Conservation (phyloP, 2,113 vertebrate genomes). For the Carollia perspicillata region DNA sequence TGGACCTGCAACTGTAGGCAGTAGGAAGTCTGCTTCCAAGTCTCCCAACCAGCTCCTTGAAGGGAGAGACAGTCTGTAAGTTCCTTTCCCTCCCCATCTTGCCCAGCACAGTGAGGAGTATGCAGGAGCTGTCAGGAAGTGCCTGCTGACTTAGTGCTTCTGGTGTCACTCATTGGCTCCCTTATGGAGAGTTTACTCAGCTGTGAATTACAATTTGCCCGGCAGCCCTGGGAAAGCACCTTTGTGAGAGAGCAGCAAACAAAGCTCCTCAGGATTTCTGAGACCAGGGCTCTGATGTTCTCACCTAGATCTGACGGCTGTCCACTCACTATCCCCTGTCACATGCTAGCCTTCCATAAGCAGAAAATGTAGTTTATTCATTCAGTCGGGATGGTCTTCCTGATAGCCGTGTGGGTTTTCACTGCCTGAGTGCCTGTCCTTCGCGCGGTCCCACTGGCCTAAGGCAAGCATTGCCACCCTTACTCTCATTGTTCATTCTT, state of each 20-base stretch:
- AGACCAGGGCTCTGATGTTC: neutral
- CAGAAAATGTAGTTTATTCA: neutral
- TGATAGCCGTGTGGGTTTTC: fast-evolving
- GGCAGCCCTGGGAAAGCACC: neutral
- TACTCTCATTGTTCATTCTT: neutral
- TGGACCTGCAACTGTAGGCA: neutral
- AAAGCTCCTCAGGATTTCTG: neutral
- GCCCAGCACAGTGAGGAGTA: neutral
- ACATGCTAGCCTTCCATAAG: neutral
- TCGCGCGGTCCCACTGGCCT: neutral
- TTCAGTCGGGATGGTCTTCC: neutral
- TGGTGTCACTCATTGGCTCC: fast-evolving
- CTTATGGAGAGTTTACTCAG: neutral
- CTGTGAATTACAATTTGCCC: neutral
- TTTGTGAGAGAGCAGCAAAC: neutral
- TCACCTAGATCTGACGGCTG: neutral
- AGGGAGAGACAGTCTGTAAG: neutral
- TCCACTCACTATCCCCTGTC: neutral
- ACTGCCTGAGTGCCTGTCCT: neutral
- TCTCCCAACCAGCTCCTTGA: neutral
- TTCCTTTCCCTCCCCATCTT: neutral
- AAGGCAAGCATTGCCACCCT: neutral
- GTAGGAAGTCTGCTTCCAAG: neutral
- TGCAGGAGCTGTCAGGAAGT: neutral
- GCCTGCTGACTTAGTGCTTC: neutral